Percentiles rank a stretch among this genome's conserved stretches.
phyloP scores from a whole-genome alignment of 1,140 invertebrate genomes.

The Archegozetes longisetosus region DNA sequence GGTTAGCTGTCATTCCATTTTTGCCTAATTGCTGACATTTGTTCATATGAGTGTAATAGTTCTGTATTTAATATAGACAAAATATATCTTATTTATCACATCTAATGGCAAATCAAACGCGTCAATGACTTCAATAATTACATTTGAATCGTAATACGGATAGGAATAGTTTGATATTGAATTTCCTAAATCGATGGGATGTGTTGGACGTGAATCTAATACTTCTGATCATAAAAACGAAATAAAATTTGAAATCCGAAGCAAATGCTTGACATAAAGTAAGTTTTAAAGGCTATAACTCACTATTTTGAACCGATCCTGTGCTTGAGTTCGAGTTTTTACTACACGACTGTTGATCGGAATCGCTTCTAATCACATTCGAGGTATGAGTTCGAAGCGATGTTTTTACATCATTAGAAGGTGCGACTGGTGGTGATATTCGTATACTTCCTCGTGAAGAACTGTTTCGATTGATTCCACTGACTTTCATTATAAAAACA shows the following conservation, averaged over 20 bases:
- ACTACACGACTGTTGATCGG: too few species aligned
- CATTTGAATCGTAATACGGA: not conserved
- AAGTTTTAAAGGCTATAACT: too few species aligned
- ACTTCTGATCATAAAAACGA: too few species aligned
- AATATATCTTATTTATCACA: not conserved
- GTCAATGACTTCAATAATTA: not conserved
- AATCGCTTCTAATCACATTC: too few species aligned
- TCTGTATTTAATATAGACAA: not conserved
- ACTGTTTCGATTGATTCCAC: not conserved
- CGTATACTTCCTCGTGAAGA: constrained; percentile 8
- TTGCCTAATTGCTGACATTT: not conserved
- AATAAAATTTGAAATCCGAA: too few species aligned
- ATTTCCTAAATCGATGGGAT: too few species aligned
- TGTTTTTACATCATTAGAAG: not conserved
- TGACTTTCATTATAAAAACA: constrained; percentile 2
- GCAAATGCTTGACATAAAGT: too few species aligned
- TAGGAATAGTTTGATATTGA: not conserved
- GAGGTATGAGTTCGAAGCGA: too few species aligned
- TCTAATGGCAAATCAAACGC: not conserved
- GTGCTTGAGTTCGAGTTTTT: not conserved
- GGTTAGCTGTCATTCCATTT: not conserved
- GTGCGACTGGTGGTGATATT: constrained; percentile 2
- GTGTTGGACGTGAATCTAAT: too few species aligned
- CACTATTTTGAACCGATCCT: not conserved
- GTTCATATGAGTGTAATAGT: not conserved